Evolutionary conservation across 1,140 invertebrate genomes (phyloP).

Genomic region (Orchesella cincta): DNA sequence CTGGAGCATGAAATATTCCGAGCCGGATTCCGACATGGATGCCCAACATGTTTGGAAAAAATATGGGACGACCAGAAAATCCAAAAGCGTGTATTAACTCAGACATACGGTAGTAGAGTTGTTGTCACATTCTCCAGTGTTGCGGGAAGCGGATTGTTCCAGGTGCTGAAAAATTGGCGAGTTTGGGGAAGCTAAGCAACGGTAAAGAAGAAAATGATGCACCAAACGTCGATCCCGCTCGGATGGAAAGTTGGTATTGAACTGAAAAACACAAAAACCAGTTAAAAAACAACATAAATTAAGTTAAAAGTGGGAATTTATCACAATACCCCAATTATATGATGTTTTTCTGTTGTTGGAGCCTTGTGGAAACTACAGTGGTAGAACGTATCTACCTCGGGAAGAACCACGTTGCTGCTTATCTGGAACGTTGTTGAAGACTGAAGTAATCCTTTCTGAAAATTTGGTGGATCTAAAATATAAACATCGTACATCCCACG

Average conservation of each 20-base stretch:
- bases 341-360: not conserved
- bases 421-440: not conserved
- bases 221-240: not conserved
- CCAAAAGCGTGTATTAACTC: not conserved
- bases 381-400: not conserved
- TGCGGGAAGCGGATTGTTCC: not conserved
- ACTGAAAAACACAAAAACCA: slow-evolving; percentile 5
- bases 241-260: not conserved
- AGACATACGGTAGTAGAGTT: no score
- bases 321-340: slow-evolving; percentile 2
- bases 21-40: not conserved
- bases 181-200: slow-evolving; percentile 6
- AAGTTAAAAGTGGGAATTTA: no score
- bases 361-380: not conserved
- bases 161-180: not conserved
- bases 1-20: slow-evolving; percentile 17
- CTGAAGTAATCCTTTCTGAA: not conserved
- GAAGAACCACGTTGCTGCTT: not conserved
- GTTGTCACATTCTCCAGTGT: no score
- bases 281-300: no score
- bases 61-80: not conserved
- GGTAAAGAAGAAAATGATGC: slow-evolving; percentile 27
- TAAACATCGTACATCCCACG: not conserved
- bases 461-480: not conserved
- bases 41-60: not conserved